phyloP scores from a whole-genome alignment of 1,140 invertebrate species.

The Drosophila albomicans region DNA sequence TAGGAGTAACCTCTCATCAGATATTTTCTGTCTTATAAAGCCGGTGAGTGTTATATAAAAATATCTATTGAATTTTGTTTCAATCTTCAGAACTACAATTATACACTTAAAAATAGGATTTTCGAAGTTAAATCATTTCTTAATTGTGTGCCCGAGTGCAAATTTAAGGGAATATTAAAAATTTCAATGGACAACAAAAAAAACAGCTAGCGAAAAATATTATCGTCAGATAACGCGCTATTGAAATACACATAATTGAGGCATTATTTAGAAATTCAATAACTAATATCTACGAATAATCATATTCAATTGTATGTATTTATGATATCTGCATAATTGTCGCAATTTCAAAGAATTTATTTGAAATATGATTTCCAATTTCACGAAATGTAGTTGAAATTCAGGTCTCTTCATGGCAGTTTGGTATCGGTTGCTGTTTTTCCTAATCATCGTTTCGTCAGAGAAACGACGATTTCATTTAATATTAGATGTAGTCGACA shows the following conservation, averaged over 20 bases:
- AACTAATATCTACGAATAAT: conserved; percentile 1
- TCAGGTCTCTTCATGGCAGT: conserved; percentile 29
- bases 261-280: not conserved
- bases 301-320: not conserved
- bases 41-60: not conserved
- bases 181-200: not conserved
- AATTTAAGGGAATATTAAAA: conserved; percentile 2
- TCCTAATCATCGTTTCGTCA: conserved; percentile 6
- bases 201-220: not conserved
- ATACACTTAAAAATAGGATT: conserved; percentile 11
- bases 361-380: not conserved
- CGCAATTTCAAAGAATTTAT: conserved; percentile 1
- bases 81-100: conserved; percentile 6
- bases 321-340: conserved; percentile 11
- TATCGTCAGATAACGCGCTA: not conserved
- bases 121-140: not conserved
- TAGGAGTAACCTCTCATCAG: not conserved
- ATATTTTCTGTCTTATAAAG: conserved; percentile 1
- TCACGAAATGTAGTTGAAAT: conserved; percentile 12
- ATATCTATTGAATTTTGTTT: not conserved
- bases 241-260: conserved; percentile 3
- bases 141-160: not conserved
- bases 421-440: conserved; percentile 24
- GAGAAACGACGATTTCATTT: conserved; percentile 44
- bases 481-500: conserved; percentile 28